A percentile compares a stretch with the other conserved stretches of the same genome.
These are phyloP conservation scores for Myotis brandtii DNA, from an alignment of 2,113 vertebrate species.

Conservation along the genomic window DNA sequence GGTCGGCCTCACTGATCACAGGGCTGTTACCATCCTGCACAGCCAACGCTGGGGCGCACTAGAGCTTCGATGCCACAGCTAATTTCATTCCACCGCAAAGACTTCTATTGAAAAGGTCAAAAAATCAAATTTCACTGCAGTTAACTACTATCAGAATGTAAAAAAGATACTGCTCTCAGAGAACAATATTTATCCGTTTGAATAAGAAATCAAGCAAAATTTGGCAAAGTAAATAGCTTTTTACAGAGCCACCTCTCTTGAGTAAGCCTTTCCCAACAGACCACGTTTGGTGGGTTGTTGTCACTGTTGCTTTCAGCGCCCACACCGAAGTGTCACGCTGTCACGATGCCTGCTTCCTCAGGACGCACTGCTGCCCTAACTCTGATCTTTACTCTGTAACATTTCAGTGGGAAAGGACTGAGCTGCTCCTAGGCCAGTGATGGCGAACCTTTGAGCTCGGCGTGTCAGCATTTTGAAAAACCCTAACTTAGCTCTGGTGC, in stretches of 20 bases:
- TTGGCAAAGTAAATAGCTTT: background rate
- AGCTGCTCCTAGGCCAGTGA: slow-evolving; percentile 36
- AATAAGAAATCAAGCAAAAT: slow-evolving; percentile 39
- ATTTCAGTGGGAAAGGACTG: slow-evolving; percentile 49
- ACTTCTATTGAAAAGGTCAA: background rate
- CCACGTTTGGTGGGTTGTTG: slow-evolving; percentile 24
- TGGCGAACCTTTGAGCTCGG: too few relatives aligned
- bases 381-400: slow-evolving; percentile 62
- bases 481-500: too few relatives aligned
- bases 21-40: background rate
- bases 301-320: slow-evolving; percentile 56
- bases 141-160: background rate
- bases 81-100: background rate
- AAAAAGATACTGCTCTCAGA: slow-evolving; percentile 29
- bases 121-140: background rate
- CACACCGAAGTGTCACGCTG: slow-evolving; percentile 54
- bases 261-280: slow-evolving; percentile 14
- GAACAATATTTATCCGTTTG: background rate
- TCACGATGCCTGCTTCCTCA: slow-evolving; percentile 57
- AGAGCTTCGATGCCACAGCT: background rate
- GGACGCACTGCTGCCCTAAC: slow-evolving; percentile 47
- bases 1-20: background rate
- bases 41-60: background rate
- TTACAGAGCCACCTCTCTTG: background rate
- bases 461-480: too few relatives aligned